phyloP scores from a whole-genome alignment of 1,140 invertebrate species.

The Vanessa atalanta region DNA sequence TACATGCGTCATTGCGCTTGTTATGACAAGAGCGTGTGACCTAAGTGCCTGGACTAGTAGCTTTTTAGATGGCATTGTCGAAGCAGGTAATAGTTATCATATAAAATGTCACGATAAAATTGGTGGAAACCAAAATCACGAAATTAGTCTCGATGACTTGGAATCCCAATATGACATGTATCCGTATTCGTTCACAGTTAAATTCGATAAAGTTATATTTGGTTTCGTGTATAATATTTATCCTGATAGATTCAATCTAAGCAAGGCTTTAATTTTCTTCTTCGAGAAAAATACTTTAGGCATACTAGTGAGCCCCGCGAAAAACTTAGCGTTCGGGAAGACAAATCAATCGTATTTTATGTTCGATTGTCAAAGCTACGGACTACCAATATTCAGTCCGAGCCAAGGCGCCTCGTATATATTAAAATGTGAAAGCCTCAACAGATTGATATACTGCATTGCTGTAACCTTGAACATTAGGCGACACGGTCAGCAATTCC shows the following conservation, averaged over 20 bases:
- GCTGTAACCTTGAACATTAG: constrained; percentile 80
- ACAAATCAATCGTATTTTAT: constrained; percentile 82
- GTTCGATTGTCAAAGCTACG: constrained; percentile 83
- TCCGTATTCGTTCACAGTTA: constrained; percentile 81
- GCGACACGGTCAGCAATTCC: constrained; percentile 68
- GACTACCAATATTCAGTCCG: constrained; percentile 82
- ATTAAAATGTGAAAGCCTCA: constrained; percentile 82
- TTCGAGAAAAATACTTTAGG: constrained; percentile 80
- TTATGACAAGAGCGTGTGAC: constrained; percentile 81
- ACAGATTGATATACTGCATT: constrained; percentile 82
- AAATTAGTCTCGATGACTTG: constrained; percentile 78
- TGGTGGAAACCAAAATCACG: constrained; percentile 54
- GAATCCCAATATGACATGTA: constrained; percentile 81
- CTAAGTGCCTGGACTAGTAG: constrained; percentile 82
- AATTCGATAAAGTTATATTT: constrained; percentile 81
- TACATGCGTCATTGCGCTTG: constrained; percentile 80
- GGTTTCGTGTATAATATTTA: constrained; percentile 82
- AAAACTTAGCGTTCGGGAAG: constrained; percentile 82
- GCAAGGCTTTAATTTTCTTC: constrained; percentile 82
- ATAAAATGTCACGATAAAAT: constrained; percentile 69
- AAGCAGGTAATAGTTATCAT: constrained; percentile 81
- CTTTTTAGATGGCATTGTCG: constrained; percentile 82
- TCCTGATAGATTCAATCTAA: constrained; percentile 82
- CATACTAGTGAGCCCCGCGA: constrained; percentile 78
- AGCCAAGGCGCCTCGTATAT: constrained; percentile 81